Conservation (phyloP, 2,888 invertebrate species). For the Drosophila lacicola region DNA sequence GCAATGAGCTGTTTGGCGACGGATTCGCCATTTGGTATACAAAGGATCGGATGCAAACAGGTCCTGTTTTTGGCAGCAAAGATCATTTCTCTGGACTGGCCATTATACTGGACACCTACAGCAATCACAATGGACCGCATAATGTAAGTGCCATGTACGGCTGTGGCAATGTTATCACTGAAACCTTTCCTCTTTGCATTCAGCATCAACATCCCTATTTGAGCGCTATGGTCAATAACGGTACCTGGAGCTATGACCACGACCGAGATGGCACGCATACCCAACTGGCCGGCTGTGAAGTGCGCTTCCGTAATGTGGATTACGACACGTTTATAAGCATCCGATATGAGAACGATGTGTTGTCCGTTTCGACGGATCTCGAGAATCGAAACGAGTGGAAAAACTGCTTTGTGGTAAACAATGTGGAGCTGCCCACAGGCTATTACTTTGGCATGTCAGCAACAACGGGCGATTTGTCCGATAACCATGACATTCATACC, state of each 20-base stretch:
- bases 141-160: conserved; percentile 89
- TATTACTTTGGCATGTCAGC: conserved; percentile 98
- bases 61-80: conserved; percentile 97
- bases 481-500: conserved; percentile 97
- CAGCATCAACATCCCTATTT: conserved; percentile 99
- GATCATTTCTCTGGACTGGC: conserved; percentile 96
- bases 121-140: conserved; percentile 99
- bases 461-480: conserved; percentile 98
- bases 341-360: conserved; percentile 94
- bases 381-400: conserved; percentile 97
- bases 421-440: conserved; percentile 96
- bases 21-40: conserved; percentile 98
- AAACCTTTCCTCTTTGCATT: not conserved
- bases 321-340: conserved; percentile 96
- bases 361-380: conserved; percentile 96
- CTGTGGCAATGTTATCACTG: not conserved
- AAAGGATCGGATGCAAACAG: conserved; percentile 91
- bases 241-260: conserved; percentile 97
- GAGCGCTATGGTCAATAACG: conserved; percentile 99
- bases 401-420: conserved; percentile 94
- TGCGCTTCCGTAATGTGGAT: conserved; percentile 95
- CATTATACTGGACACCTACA: conserved; percentile 98
- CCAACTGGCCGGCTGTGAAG: conserved; percentile 98
- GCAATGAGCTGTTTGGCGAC: conserved; percentile 97
- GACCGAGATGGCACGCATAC: conserved; percentile 99